Evolutionary conservation across 1,140 invertebrate species (phyloP).

Genomic region (Atopsyche davidsoni): DNA sequence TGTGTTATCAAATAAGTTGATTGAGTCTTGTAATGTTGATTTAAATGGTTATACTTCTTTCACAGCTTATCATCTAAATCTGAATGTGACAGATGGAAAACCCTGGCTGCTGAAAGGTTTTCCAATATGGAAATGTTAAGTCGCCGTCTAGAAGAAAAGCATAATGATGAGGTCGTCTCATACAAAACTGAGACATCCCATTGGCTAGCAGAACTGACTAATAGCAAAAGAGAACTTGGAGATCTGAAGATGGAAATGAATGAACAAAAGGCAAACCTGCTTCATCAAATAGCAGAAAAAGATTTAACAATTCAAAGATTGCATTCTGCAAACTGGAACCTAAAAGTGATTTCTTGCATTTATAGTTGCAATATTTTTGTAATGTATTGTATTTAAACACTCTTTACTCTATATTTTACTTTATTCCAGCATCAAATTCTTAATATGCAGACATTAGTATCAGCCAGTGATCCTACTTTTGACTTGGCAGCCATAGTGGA

Average conservation of each 20-base stretch:
- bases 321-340: constrained; percentile 36
- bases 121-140: constrained; percentile 43
- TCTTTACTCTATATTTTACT: constrained; percentile 15
- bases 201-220: constrained; percentile 40
- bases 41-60: constrained; percentile 6
- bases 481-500: constrained; percentile 44
- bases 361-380: neutral
- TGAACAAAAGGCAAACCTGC: constrained; percentile 37
- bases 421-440: constrained; percentile 42
- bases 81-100: constrained; percentile 44
- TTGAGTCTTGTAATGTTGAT: neutral
- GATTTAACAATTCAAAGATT: constrained; percentile 42
- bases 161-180: constrained; percentile 42
- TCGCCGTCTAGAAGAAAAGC: constrained; percentile 40
- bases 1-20: too few species aligned
- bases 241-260: constrained; percentile 37
- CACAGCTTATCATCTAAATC: constrained; percentile 26
- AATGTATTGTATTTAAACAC: constrained; percentile 1
- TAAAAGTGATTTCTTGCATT: constrained; percentile 34
- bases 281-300: constrained; percentile 41
- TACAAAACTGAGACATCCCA: constrained; percentile 45
- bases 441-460: constrained; percentile 43
- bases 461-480: constrained; percentile 43
- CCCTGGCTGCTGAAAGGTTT: constrained; percentile 41
- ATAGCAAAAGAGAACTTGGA: constrained; percentile 38